Conservation (phyloP, 2,113 vertebrate genomes). For the Dryoscopus gambensis region DNA sequence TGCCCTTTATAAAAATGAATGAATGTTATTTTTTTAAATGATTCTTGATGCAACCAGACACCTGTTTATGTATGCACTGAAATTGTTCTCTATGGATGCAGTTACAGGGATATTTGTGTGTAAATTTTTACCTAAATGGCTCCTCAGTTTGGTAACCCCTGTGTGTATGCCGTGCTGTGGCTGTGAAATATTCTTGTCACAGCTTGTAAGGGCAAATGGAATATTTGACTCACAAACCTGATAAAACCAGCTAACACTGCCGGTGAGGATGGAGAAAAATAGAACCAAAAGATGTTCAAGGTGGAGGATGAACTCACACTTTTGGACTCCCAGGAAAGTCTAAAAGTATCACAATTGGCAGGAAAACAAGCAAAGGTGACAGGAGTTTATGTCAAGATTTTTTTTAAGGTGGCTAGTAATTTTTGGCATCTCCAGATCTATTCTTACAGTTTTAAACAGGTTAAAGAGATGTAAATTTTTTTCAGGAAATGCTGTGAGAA, state of each 20-base stretch:
- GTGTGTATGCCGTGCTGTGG: rapidly evolving
- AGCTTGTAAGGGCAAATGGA: neutral
- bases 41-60: neutral
- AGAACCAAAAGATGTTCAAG: neutral
- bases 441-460: neutral
- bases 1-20: neutral
- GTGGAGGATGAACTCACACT: neutral
- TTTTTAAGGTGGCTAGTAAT: neutral
- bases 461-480: neutral
- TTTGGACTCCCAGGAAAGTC: neutral
- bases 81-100: neutral
- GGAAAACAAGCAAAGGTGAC: neutral
- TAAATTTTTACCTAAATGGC: neutral
- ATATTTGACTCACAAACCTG: neutral
- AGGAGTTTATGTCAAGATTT: neutral
- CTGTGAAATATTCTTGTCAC: neutral
- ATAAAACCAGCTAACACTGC: neutral
- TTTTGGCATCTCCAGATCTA: neutral
- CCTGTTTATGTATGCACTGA: neutral
- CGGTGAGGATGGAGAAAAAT: neutral
- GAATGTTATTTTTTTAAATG: neutral
- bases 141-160: neutral
- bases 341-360: neutral
- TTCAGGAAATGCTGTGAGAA: neutral
- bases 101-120: neutral